Base-by-base conservation (phyloP, 2,797 vertebrate genomes). In the Acanthiza pusilla region DNA sequence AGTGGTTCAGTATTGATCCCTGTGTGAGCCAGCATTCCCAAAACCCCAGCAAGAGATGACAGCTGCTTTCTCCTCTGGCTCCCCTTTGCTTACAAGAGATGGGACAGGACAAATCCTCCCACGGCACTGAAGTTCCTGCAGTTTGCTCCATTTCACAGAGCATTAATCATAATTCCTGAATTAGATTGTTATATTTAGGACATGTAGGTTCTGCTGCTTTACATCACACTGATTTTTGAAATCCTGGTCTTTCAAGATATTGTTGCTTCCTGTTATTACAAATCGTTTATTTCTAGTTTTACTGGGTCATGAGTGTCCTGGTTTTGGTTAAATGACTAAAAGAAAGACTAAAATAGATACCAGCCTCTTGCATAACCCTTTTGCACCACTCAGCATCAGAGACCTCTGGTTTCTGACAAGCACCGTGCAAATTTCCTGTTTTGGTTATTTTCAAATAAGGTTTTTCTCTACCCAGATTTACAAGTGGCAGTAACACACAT, bases 201-300 rank as follows among this genome's bases (percentile, higher is more conserved):
- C 27, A 18, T 68, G 74, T 17, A 54, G 68, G 45, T 89, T 94
- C 27, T 21, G 68, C 29, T 72, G 75, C 65, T 92, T 91, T 89
- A 45, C 43, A 70, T 51, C 60, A 45, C 21, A 2, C 43, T 14
- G 27, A n/a, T 53, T 85, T 62, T 62, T 76, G 89, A 92, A 96
- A 84, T 60, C 58, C 72, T 27, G n/a, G 10, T 53, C 62, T 96
- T 91, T 74, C 93, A 88, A 92, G 86, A 88, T 13, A 54, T 12
- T 61, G 58, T 20, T 7, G 3, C 75, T 94, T 96, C 95, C 92
- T 92, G 84, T 91, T 92, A 80, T 89, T 72, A 83, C 72, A 70
- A 57, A 43, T 34, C 4, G 4, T 42, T 89, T 94, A 42, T 89
- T 94, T 89, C 78, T 54, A 55, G 75, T 42, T 47, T 91, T 67